phyloP scores from a whole-genome alignment of 2,797 vertebrate species.

The Phyllotis vaccarum region DNA sequence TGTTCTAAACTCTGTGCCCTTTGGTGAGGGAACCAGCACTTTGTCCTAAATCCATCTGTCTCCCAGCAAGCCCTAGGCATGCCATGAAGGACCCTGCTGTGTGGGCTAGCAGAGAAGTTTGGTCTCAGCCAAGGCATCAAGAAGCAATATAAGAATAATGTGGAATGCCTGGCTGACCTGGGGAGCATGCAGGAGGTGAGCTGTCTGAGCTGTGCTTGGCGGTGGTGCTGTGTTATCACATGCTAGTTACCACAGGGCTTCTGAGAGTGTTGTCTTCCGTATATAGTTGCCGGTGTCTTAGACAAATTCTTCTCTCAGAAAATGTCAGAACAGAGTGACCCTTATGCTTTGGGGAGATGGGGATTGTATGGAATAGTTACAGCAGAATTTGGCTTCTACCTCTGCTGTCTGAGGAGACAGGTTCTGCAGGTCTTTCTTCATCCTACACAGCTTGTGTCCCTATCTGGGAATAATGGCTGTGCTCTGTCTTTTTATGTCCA shows the following conservation, averaged over 20 bases:
- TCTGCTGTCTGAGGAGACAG: background rate
- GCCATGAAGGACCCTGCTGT: background rate
- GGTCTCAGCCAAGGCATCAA: background rate
- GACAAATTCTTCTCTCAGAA: constrained; percentile 26
- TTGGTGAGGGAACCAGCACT: no score
- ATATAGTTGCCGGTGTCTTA: background rate
- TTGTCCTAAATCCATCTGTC: background rate
- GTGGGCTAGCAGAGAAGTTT: background rate
- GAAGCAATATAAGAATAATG: background rate
- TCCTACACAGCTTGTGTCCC: rapidly evolving
- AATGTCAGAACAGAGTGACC: background rate
- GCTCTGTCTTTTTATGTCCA: background rate
- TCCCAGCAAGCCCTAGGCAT: background rate
- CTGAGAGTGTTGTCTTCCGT: background rate
- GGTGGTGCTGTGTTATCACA: background rate
- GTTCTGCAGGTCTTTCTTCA: rapidly evolving
- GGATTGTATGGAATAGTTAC: background rate
- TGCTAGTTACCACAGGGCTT: background rate
- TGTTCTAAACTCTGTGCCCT: background rate
- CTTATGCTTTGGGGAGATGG: background rate
- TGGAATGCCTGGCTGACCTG: background rate
- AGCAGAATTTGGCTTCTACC: background rate
- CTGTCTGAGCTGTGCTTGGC: background rate
- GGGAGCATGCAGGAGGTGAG: background rate
- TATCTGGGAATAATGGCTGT: background rate